Conservation (phyloP, 35 echinoderm and acorn worm genomes). For the Diadema setosum region DNA sequence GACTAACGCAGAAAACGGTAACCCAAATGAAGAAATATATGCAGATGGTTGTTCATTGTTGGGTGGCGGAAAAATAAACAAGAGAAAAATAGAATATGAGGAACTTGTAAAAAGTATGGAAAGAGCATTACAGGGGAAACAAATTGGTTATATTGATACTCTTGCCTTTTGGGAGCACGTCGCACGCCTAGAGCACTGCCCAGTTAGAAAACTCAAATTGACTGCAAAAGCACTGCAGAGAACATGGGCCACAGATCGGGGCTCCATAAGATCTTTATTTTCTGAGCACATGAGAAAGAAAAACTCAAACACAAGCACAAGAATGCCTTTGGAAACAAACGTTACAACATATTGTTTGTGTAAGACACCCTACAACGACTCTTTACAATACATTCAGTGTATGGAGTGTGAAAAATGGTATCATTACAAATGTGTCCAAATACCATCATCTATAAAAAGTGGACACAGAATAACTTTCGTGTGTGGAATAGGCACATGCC, state of each 20-base stretch:
- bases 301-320: neutral
- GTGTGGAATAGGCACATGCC: slow-evolving; percentile 1
- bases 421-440: too few relatives aligned
- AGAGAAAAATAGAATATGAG: neutral
- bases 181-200: neutral
- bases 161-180: neutral
- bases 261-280: neutral
- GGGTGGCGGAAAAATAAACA: neutral
- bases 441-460: too few relatives aligned
- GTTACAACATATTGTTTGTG: neutral
- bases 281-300: neutral
- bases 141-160: neutral
- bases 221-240: neutral
- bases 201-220: neutral
- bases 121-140: neutral
- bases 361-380: neutral
- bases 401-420: neutral
- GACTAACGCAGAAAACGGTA: too few relatives aligned
- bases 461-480: neutral
- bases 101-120: neutral
- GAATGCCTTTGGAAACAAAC: neutral
- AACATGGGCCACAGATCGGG: neutral
- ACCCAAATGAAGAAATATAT: too few relatives aligned
- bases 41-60: too few relatives aligned
- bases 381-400: slow-evolving; percentile 1